Conservation (phyloP, 1,140 invertebrate genomes). For the Oedothorax gibbosus region DNA sequence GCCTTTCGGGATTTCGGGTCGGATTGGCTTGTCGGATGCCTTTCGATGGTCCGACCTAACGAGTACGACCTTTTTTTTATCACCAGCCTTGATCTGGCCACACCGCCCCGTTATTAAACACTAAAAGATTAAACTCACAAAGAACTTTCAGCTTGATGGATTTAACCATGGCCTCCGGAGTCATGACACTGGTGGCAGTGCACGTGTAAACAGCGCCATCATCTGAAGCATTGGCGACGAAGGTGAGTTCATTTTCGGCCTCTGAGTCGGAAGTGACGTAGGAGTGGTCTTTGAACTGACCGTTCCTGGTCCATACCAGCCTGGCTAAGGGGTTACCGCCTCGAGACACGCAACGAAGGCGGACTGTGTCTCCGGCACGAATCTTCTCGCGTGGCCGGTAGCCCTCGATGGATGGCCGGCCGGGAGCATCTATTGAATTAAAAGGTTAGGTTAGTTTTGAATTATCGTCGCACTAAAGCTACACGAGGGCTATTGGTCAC, state of each 20-base stretch:
- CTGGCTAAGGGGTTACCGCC: slow-evolving; percentile 97
- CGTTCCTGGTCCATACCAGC: slow-evolving; percentile 93
- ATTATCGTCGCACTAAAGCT: too few relatives aligned
- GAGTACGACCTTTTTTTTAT: too few relatives aligned
- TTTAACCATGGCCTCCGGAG: slow-evolving; percentile 78
- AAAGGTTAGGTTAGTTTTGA: too few relatives aligned
- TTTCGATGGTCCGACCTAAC: too few relatives aligned
- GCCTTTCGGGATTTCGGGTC: too few relatives aligned
- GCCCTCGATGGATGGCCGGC: slow-evolving; percentile 90
- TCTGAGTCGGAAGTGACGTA: slow-evolving; percentile 81
- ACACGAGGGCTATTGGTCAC: too few relatives aligned
- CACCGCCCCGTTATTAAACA: too few relatives aligned
- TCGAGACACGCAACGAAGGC: slow-evolving; percentile 87
- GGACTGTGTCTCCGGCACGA: slow-evolving; percentile 85
- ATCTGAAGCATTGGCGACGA: slow-evolving; percentile 86
- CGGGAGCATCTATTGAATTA: slow-evolving; percentile 91
- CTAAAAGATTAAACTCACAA: slow-evolving; percentile 78
- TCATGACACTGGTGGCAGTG: slow-evolving; percentile 91
- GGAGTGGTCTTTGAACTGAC: slow-evolving; percentile 81
- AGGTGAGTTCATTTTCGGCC: slow-evolving; percentile 86
- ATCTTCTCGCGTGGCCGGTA: slow-evolving; percentile 88
- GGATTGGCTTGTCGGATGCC: too few relatives aligned
- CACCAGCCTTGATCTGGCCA: too few relatives aligned
- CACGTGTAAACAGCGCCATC: slow-evolving; percentile 93
- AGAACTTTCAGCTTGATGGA: slow-evolving; percentile 88